These are phyloP conservation scores for Allacma fusca DNA, from an alignment of 2,888 invertebrate species.

Conservation along the genomic window DNA sequence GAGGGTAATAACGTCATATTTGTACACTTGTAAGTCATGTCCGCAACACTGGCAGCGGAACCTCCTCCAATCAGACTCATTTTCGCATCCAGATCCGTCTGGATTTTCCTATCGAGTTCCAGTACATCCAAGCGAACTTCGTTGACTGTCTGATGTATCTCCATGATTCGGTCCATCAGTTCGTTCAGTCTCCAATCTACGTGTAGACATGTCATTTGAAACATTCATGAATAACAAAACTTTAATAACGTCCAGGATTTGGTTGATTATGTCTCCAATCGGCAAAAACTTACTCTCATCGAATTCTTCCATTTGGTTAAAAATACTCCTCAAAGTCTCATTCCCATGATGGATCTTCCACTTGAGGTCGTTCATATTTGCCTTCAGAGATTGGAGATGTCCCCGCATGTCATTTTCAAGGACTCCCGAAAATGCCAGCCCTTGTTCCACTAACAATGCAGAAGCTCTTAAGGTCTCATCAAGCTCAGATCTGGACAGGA, in stretches of 20 bases:
- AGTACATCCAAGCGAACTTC: constrained; percentile 49
- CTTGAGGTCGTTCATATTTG: constrained; percentile 43
- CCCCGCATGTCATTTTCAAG: constrained; percentile 50
- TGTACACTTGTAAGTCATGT: no score
- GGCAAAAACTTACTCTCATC: constrained; percentile 50
- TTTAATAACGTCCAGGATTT: no score
- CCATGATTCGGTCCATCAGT: constrained; percentile 49
- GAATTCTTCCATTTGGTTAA: constrained; percentile 45
- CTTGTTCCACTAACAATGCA: constrained; percentile 46
- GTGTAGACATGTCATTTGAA: neutral
- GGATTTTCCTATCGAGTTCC: constrained; percentile 49
- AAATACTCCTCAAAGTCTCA: constrained; percentile 50
- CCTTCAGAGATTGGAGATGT: constrained; percentile 44
- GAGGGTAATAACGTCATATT: no score
- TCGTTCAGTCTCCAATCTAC: constrained; percentile 51
- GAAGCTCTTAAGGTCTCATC: no score
- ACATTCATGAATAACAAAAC: no score
- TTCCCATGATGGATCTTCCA: constrained; percentile 51
- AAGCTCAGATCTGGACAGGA: no score
- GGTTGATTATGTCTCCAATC: no score
- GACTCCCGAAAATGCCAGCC: no score
- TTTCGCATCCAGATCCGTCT: constrained; percentile 47
- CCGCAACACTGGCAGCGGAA: constrained; percentile 47
- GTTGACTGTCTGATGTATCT: constrained; percentile 44
- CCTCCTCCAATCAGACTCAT: constrained; percentile 47